Conservation (phyloP, 2,113 vertebrate genomes). For the Sturnus vulgaris region DNA sequence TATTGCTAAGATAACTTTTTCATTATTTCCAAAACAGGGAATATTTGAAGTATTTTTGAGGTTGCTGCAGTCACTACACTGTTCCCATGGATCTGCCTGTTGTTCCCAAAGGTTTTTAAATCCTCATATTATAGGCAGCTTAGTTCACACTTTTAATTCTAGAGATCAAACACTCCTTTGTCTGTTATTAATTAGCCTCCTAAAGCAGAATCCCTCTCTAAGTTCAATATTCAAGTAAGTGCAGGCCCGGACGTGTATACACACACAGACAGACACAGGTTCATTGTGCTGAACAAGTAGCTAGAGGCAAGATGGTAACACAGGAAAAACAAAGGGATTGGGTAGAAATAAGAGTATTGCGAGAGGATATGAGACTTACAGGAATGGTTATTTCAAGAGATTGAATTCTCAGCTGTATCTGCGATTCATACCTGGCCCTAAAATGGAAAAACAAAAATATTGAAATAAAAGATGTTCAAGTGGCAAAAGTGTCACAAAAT, state of each 20-base stretch:
- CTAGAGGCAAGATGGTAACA: neutral
- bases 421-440: neutral
- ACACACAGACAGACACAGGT: too few species aligned
- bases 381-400: neutral
- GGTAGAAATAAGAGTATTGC: neutral
- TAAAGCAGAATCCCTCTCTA: neutral
- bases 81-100: neutral
- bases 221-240: neutral
- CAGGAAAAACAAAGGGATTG: neutral
- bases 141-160: neutral
- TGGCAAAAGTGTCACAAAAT: neutral
- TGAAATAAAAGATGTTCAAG: neutral
- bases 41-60: neutral
- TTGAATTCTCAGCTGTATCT: neutral
- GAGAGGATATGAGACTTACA: neutral
- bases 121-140: neutral
- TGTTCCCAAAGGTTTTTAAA: neutral
- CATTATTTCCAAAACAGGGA: neutral
- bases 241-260: neutral
- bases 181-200: neutral
- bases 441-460: neutral
- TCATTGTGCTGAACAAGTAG: neutral
- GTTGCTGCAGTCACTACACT: neutral
- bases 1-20: neutral
- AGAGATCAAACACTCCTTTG: neutral